Evolutionary conservation across 2,113 vertebrate species (phyloP).

Genomic region (Hippocampus guttulatus): DNA sequence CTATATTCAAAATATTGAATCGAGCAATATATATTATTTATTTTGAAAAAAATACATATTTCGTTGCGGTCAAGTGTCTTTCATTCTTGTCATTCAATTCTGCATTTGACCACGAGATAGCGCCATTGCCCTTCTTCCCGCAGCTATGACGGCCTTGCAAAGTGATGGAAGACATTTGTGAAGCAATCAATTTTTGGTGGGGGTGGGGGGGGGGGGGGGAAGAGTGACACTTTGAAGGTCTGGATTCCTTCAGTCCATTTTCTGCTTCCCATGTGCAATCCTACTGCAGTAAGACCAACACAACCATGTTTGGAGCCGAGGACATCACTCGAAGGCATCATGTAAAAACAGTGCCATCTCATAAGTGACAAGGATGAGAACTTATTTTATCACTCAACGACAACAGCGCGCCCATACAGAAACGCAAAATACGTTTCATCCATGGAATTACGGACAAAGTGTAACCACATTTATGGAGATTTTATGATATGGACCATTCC

Average conservation of each 20-base stretch:
- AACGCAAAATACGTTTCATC: background rate
- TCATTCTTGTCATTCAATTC: background rate
- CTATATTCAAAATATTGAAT: background rate
- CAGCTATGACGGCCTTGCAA: constrained; percentile 34
- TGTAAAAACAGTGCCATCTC: background rate
- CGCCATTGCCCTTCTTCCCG: constrained; percentile 47
- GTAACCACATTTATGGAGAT: constrained; percentile 62
- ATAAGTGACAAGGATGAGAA: background rate
- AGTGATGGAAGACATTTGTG: background rate
- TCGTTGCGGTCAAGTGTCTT: background rate
- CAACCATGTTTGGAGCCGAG: background rate
- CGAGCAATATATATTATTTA: background rate
- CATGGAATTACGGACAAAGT: constrained; percentile 54
- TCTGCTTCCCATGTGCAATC: constrained; percentile 7
- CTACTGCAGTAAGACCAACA: background rate
- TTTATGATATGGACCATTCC: constrained; percentile 67
- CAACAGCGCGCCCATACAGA: background rate
- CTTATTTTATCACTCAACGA: background rate
- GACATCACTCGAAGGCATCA: background rate
- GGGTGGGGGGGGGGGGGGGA: no score
- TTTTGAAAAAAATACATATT: background rate
- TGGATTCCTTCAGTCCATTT: constrained; percentile 28
- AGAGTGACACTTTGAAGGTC: constrained; percentile 3
- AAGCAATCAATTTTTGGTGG: background rate
- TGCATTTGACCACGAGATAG: constrained; percentile 36